Evolutionary conservation across 2,113 vertebrate genomes (phyloP).

Genomic region (Chaetops frenatus): DNA sequence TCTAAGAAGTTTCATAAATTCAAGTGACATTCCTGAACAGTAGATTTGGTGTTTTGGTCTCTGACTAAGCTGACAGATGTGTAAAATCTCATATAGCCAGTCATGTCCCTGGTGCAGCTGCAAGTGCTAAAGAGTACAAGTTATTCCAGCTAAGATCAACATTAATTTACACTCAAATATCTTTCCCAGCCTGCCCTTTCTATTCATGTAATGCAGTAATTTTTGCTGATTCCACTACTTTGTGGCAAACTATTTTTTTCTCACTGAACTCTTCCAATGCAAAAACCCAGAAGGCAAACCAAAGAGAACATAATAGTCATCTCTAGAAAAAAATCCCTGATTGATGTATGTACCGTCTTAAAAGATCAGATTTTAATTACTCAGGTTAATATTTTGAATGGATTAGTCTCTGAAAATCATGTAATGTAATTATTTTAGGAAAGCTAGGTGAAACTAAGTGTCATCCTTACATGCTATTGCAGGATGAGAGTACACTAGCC

Average conservation of each 20-base stretch:
- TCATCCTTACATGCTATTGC: not conserved
- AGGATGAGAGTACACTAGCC: not conserved
- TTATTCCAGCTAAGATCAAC: constrained; percentile 33
- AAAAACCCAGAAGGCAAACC: not conserved
- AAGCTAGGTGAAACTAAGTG: not conserved
- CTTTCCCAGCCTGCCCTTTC: not conserved
- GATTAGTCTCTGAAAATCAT: not conserved
- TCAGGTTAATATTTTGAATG: not conserved
- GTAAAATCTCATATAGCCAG: not conserved
- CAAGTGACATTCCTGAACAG: not conserved
- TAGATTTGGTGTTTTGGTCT: not conserved
- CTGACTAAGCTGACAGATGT: constrained; percentile 4
- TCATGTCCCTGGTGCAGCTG: not conserved
- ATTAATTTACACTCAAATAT: constrained; percentile 21
- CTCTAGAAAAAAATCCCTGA: not conserved
- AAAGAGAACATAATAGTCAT: not conserved
- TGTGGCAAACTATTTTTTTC: not conserved
- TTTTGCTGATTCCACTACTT: not conserved
- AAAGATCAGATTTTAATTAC: not conserved
- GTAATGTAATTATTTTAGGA: not conserved
- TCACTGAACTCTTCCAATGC: not conserved
- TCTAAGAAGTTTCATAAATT: not conserved
- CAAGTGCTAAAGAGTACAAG: not conserved
- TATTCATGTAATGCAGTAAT: not conserved
- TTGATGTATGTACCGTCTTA: not conserved